Evolutionary conservation across 2,797 vertebrate species (phyloP), one percentile per base, ranked within the genome.

Genomic region (Lophius americanus): DNA sequence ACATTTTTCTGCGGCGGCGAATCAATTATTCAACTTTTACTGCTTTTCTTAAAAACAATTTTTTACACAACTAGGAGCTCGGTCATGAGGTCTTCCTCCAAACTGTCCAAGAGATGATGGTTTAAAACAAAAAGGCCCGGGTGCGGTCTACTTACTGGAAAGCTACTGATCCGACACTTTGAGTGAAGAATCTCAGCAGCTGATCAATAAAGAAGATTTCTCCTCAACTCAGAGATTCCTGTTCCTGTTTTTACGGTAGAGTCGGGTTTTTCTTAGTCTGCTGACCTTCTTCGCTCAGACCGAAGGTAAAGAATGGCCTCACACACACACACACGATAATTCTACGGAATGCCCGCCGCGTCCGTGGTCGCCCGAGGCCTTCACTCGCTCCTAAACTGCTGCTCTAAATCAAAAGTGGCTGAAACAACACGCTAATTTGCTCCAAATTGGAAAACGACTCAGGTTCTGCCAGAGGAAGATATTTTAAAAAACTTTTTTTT

Each of bases 261-360:
- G 23, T 1, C 23, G 1, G 1, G 23, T 23, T 23, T 23, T 23
- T 23, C 2, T 1, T 23, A 23, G 23, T 23, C 23, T 23, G 23
- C 72, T 81, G 70, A 81, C 76, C 82, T 75, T 66, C 23, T 58
- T 73, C 68, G 66, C 77, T 64, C 78, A 75, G 67, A 81, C 78
- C 23, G 23, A 23, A 23, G 44, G 57, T 36, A 52, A 70, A 83
- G 82, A 89, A 84, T 81, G 84, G 23, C 23, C 23, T 23, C 23
- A 23, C 53, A 57, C 85, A 75, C 75, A 78, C 9, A 51, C 70
- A 79, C 73, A 53, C 64, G 55, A 71, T 82, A 77, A 85, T 78
- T 82, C 87, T 49, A 41, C 55, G 61, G 70, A 80, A 76, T 66
- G 78, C 63, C 64, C 47, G 55, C 48, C 55, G 64, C 61, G 35